Conservation (phyloP, 1,140 invertebrate genomes). For the Teleogryllus occipitalis region DNA sequence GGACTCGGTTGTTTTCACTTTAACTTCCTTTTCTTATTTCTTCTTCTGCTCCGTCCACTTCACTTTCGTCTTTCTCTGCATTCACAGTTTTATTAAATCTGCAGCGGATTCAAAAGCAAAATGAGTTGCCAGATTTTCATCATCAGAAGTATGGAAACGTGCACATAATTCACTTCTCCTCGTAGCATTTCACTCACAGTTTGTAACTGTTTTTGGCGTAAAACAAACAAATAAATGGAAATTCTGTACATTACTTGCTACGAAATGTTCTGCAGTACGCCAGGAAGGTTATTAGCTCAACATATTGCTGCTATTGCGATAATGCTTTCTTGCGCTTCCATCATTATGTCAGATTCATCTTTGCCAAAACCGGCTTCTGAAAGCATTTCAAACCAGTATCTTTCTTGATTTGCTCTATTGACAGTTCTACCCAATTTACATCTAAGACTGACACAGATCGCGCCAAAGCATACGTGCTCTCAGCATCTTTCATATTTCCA, state of each 20-base stretch:
- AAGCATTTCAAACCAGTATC: background rate
- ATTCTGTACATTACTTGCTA: too few relatives aligned
- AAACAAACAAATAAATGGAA: too few relatives aligned
- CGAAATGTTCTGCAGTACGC: too few relatives aligned
- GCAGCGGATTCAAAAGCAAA: background rate
- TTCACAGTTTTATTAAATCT: background rate
- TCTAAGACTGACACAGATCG: background rate
- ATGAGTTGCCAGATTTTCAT: background rate
- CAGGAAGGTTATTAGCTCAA: too few relatives aligned
- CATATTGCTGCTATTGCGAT: background rate
- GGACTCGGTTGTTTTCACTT: background rate
- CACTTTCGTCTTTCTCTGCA: background rate
- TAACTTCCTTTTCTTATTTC: background rate
- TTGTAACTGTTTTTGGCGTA: too few relatives aligned
- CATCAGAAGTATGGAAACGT: background rate
- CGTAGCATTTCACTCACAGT: too few relatives aligned
- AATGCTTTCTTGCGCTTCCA: background rate
- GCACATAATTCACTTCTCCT: too few relatives aligned
- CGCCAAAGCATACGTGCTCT: background rate
- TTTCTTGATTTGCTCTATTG: background rate
- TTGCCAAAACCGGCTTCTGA: background rate
- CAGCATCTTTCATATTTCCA: background rate
- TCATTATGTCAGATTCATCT: background rate
- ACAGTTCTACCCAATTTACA: too few relatives aligned
- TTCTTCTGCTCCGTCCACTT: conserved; percentile 1